phyloP scores from a whole-genome alignment of 2,888 invertebrate genomes.

The Bombyx huttoni region DNA sequence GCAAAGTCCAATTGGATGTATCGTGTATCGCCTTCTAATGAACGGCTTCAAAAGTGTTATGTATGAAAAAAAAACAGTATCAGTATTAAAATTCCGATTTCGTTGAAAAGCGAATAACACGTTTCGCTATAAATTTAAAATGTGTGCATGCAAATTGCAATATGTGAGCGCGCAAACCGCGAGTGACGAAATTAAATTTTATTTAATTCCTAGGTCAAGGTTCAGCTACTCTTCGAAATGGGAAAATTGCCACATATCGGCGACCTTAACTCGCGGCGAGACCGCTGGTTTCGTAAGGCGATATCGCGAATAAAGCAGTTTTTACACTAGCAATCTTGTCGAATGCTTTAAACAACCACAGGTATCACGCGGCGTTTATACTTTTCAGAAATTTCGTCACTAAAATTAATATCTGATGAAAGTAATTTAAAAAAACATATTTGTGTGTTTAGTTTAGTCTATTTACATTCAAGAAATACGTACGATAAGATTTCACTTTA shows the following conservation, averaged over 20 bases:
- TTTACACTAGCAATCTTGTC: conserved; percentile 17
- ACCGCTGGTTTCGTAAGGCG: conserved; percentile 50
- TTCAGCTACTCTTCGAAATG: conserved; percentile 65
- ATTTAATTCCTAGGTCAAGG: conserved; percentile 69
- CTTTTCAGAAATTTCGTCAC: too few species aligned
- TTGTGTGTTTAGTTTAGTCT: too few species aligned
- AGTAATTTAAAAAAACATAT: too few species aligned
- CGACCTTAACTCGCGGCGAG: conserved; percentile 59
- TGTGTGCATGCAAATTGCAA: conserved; percentile 30
- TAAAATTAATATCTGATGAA: too few species aligned
- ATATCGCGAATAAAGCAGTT: conserved; percentile 30
- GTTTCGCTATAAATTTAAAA: conserved; percentile 10
- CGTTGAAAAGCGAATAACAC: neutral
- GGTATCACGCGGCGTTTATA: neutral
- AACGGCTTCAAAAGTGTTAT: conserved; percentile 1
- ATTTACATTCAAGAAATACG: too few species aligned
- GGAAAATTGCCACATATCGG: conserved; percentile 67
- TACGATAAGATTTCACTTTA: too few species aligned
- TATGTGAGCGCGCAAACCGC: conserved; percentile 26
- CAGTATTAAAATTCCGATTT: neutral
- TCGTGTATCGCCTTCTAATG: neutral
- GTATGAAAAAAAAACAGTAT: neutral
- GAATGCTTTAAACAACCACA: conserved; percentile 6
- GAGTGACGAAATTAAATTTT: conserved; percentile 51
- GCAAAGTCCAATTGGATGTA: neutral